phyloP scores from a whole-genome alignment of 2,113 vertebrate species.

The Ptyas mucosa region DNA sequence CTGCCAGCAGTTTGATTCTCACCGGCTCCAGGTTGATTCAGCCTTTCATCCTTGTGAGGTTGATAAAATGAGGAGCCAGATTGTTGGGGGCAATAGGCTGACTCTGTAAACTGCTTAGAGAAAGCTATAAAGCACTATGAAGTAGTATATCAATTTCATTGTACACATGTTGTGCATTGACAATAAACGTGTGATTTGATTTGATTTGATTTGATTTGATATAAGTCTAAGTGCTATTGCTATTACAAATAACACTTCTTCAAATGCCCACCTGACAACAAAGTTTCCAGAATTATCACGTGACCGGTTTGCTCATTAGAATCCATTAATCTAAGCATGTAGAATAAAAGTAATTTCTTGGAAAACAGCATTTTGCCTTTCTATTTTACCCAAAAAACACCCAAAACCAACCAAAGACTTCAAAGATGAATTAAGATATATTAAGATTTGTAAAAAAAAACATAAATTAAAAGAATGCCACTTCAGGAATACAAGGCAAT shows the following conservation, averaged over 20 bases:
- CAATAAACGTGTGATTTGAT: no score
- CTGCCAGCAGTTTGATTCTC: not conserved
- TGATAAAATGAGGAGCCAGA: not conserved
- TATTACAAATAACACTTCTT: not conserved
- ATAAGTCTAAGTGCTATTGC: not conserved
- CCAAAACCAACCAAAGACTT: constrained; percentile 18
- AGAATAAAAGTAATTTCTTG: constrained; percentile 40
- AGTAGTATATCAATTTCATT: not conserved
- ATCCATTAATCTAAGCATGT: constrained; percentile 34
- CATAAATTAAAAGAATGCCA: not conserved
- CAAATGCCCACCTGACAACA: not conserved
- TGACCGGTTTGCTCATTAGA: constrained; percentile 23
- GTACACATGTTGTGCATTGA: no score
- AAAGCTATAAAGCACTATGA: not conserved
- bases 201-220: no score
- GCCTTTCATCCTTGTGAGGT: not conserved
- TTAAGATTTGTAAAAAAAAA: not conserved
- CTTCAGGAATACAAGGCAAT: constrained; percentile 11
- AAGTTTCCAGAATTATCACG: constrained; percentile 33
- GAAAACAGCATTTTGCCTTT: constrained; percentile 41
- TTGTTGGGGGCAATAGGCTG: not conserved
- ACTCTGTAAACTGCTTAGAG: not conserved
- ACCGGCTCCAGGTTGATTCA: not conserved
- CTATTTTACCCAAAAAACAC: constrained; percentile 16
- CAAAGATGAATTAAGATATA: constrained; percentile 28